A percentile compares a stretch with the other conserved stretches of the same genome.
Conservation (phyloP, 2,888 invertebrate species). For the Nebria salina region DNA sequence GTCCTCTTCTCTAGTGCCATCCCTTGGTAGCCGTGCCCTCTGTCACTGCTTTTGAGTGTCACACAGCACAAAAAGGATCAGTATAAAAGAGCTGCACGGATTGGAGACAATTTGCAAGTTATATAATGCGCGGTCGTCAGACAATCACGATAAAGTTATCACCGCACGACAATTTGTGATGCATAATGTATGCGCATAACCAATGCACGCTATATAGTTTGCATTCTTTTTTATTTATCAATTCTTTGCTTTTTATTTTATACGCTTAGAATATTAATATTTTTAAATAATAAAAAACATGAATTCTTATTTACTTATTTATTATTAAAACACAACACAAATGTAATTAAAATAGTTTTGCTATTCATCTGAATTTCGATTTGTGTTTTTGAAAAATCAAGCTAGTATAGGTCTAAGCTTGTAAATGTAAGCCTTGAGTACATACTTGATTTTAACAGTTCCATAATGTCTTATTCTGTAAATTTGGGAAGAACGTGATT, state of each 20-base stretch:
- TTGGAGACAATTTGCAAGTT: constrained; percentile 47
- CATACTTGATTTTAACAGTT: background rate
- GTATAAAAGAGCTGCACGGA: constrained; percentile 40
- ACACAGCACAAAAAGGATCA: constrained; percentile 33
- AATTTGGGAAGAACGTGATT: background rate
- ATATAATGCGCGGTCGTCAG: constrained; percentile 42
- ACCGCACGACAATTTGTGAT: constrained; percentile 38
- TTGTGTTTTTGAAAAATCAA: too few species aligned
- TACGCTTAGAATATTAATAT: too few species aligned
- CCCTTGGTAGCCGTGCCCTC: background rate
- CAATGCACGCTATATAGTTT: background rate
- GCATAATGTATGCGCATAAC: constrained; percentile 37
- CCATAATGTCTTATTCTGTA: background rate
- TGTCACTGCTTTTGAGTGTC: constrained; percentile 13
- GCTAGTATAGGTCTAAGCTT: background rate
- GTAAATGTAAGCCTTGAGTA: background rate
- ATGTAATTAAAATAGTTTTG: too few species aligned
- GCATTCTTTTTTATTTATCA: constrained; percentile 12
- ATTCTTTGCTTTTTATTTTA: background rate
- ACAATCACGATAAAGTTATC: constrained; percentile 47
- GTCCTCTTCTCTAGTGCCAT: background rate
- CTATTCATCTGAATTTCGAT: background rate
- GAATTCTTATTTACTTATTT: too few species aligned
- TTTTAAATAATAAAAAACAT: too few species aligned
- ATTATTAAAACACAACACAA: too few species aligned